These are phyloP conservation scores for Onychomys torridus DNA, from an alignment of 2,797 vertebrate genomes.

Conservation along the genomic window DNA sequence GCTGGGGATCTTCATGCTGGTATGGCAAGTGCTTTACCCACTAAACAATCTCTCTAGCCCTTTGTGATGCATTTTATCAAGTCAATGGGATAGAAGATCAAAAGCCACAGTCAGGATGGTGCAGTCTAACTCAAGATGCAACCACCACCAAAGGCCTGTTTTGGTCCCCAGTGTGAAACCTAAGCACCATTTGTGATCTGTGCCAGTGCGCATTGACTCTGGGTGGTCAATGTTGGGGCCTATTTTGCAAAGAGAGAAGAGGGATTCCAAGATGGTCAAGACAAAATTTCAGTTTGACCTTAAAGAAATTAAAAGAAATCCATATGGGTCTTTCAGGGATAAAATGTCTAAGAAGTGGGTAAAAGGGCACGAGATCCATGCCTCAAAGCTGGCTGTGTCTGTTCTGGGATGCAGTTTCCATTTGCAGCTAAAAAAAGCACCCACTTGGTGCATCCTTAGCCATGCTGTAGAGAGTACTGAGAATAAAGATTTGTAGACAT, in stretches of 20 bases:
- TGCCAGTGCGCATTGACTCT: background rate
- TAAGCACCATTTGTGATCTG: background rate
- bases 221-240: background rate
- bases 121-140: background rate
- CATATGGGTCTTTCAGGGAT: background rate
- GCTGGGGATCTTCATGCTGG: background rate
- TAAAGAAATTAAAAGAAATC: background rate
- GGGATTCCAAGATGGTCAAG: background rate
- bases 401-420: constrained; percentile 3
- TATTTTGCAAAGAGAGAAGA: background rate
- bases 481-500: background rate
- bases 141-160: background rate
- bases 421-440: background rate
- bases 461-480: background rate
- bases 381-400: background rate
- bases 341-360: background rate
- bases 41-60: background rate
- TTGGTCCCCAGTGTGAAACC: background rate
- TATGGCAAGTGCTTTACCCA: background rate
- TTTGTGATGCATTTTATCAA: background rate
- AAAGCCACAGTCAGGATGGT: background rate
- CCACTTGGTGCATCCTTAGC: background rate
- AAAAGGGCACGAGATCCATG: background rate
- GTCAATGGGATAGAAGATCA: background rate
- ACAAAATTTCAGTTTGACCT: background rate